These are phyloP conservation scores for Ecliptopera silaceata DNA, from an alignment of 2,888 invertebrate species.

Conservation along the genomic window DNA sequence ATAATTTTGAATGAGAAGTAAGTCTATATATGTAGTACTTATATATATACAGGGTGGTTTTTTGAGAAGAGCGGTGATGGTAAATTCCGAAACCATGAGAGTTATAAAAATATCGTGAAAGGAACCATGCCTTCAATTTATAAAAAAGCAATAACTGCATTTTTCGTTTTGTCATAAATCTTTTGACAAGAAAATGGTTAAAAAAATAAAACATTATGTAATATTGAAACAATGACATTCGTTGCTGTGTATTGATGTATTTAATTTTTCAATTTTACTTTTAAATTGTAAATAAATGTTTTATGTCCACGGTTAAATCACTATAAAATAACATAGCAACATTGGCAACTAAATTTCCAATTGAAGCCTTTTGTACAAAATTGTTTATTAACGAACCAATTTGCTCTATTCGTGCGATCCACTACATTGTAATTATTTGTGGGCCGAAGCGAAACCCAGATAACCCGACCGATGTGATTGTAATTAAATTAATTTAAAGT, in stretches of 20 bases:
- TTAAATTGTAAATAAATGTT: constrained; percentile 40
- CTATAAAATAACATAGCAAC: constrained; percentile 44
- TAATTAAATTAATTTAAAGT: constrained; percentile 27
- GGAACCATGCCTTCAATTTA: too few species aligned
- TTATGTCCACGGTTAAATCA: constrained; percentile 46
- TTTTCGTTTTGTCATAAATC: too few species aligned
- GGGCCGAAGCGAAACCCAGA: constrained; percentile 13
- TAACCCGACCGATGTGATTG: constrained; percentile 24
- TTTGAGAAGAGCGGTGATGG: too few species aligned
- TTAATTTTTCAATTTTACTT: constrained; percentile 11
- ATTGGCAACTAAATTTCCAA: constrained; percentile 48
- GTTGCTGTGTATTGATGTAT: too few species aligned
- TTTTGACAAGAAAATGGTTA: too few species aligned
- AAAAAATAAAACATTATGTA: too few species aligned
- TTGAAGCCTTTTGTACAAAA: constrained; percentile 51
- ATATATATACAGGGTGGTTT: too few species aligned
- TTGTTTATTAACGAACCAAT: constrained; percentile 37
- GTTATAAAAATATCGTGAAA: too few species aligned
- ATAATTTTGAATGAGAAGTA: constrained; percentile 7
- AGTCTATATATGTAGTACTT: neutral
- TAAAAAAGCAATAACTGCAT: too few species aligned
- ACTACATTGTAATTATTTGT: constrained; percentile 28
- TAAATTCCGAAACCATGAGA: too few species aligned
- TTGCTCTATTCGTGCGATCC: constrained; percentile 22
- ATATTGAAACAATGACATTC: too few species aligned